Conservation (phyloP, 1,140 invertebrate species). For the Laodelphax striatellus region DNA sequence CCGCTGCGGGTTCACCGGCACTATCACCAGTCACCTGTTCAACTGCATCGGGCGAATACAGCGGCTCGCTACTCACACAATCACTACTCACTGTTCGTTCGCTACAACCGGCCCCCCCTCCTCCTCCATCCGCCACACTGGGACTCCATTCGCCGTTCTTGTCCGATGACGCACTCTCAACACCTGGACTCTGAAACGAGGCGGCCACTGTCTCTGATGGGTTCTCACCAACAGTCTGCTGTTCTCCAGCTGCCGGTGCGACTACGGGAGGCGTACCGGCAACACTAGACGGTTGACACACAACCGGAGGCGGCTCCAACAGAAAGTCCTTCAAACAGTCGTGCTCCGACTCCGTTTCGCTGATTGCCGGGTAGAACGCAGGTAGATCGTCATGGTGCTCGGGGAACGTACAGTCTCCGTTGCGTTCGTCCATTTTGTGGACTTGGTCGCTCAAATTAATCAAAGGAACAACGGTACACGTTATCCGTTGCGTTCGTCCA, state of each 20-base stretch:
- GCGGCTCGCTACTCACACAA: conserved; percentile 21
- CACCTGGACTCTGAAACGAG: conserved; percentile 9
- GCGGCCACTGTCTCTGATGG: neutral
- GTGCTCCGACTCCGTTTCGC: conserved; percentile 21
- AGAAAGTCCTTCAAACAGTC: conserved; percentile 27
- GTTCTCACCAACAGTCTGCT: neutral
- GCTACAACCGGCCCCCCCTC: conserved; percentile 15
- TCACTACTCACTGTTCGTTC: conserved; percentile 26
- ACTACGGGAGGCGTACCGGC: neutral
- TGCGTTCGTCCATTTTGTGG: conserved; percentile 21
- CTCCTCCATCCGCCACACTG: neutral
- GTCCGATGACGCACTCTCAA: too few species aligned
- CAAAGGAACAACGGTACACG: too few species aligned
- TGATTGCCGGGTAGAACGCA: conserved; percentile 16
- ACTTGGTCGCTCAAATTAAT: too few species aligned
- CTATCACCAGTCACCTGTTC: too few species aligned
- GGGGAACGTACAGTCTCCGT: conserved; percentile 20
- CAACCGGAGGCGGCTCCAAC: conserved; percentile 14
- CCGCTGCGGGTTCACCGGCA: neutral
- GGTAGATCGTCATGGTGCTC: conserved; percentile 23
- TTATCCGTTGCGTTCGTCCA: conserved; percentile 21
- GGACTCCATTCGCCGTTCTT: conserved; percentile 23
- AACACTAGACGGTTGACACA: neutral
- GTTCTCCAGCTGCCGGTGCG: neutral
- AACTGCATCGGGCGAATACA: conserved; percentile 21